Conservation (phyloP, 2,888 invertebrate genomes). For the Idaea aversata region DNA sequence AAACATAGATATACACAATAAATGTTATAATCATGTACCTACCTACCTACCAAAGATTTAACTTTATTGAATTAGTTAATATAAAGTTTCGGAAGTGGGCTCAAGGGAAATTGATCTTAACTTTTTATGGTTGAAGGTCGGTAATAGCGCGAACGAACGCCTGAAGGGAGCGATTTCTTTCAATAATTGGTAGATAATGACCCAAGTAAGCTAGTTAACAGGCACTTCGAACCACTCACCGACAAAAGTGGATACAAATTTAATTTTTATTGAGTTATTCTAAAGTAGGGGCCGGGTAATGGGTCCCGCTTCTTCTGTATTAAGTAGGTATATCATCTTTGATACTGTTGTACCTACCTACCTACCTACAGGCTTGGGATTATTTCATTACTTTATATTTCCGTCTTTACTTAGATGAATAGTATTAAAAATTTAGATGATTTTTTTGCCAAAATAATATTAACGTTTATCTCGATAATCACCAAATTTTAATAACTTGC, state of each 20-base stretch:
- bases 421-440: too few relatives aligned
- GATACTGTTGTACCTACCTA: too few relatives aligned
- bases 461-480: too few relatives aligned
- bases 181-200: constrained; percentile 59
- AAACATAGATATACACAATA: too few relatives aligned
- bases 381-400: too few relatives aligned
- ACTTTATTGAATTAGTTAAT: constrained; percentile 8
- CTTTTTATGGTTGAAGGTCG: constrained; percentile 20
- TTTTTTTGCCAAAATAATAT: too few relatives aligned
- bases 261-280: constrained; percentile 54
- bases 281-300: constrained; percentile 16
- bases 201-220: constrained; percentile 63
- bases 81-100: constrained; percentile 16
- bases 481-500: too few relatives aligned
- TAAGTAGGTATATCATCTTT: too few relatives aligned
- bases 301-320: neutral
- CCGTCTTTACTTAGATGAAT: too few relatives aligned
- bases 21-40: too few relatives aligned
- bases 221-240: constrained; percentile 45
- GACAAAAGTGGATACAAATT: constrained; percentile 50
- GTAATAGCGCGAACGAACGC: constrained; percentile 25
- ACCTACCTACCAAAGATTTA: too few relatives aligned
- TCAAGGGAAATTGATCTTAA: constrained; percentile 13
- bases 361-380: too few relatives aligned
- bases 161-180: constrained; percentile 53